Percentiles rank a stretch among this genome's conserved stretches.
phyloP scores from a whole-genome alignment of 92 coral and sea anemone genomes.

The Phenganax subtilis region DNA sequence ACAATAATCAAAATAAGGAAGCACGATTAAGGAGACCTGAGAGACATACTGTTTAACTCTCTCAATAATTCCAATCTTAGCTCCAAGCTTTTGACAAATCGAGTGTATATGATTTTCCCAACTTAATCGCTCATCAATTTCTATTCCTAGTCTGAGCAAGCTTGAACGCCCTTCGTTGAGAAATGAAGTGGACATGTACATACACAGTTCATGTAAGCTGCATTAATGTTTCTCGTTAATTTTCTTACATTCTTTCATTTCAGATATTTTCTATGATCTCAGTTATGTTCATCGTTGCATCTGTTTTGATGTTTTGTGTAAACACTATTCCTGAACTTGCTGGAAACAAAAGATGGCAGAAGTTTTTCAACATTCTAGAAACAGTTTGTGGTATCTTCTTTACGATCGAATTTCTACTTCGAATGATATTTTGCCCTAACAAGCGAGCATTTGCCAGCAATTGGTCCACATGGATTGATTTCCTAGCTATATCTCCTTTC shows the following conservation, averaged over 20 bases:
- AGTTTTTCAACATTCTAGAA: constrained; percentile 60
- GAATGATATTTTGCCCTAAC: constrained; percentile 76
- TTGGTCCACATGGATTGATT: constrained; percentile 89
- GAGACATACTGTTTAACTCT: too few relatives aligned
- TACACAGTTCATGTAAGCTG: too few relatives aligned
- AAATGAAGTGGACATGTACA: too few relatives aligned
- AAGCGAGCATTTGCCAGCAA: constrained; percentile 64
- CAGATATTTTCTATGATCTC: constrained; percentile 83
- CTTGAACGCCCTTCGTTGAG: too few relatives aligned
- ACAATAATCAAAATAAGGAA: too few relatives aligned
- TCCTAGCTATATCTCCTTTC: constrained; percentile 75
- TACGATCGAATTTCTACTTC: constrained; percentile 80
- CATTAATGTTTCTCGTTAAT: too few relatives aligned
- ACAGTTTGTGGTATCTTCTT: constrained; percentile 89
- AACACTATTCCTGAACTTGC: constrained; percentile 77
- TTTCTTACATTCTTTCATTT: not conserved
- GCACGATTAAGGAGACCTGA: too few relatives aligned
- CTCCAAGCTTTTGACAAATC: too few relatives aligned
- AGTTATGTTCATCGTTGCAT: constrained; percentile 80
- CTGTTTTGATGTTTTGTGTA: constrained; percentile 82
- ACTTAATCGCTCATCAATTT: too few relatives aligned
- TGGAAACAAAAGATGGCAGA: constrained; percentile 6
- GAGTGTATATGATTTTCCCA: too few relatives aligned
- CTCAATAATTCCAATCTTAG: too few relatives aligned
- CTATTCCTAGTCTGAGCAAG: too few relatives aligned